Base-by-base conservation (phyloP, 2,797 vertebrate genomes). In the Zenarchopterus dispar region DNA sequence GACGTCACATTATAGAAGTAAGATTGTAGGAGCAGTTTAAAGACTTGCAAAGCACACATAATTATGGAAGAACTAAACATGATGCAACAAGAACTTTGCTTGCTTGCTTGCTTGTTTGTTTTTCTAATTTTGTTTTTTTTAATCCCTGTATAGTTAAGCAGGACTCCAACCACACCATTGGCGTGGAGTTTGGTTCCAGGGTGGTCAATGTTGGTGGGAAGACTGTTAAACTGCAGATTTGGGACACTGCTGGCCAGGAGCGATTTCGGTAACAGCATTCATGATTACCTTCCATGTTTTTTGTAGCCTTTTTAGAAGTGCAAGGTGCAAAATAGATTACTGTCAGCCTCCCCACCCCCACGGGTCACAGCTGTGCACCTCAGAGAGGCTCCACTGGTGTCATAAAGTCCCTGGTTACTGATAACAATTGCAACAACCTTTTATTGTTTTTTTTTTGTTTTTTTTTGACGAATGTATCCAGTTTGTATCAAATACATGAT, bases 101-200 rank as follows among this genome's bases (percentile, higher is more conserved):
- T 1, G 2, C 24, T 5, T 44, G 5, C 15, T 24, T 43, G n/a
- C 4, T 31, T 17, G 2, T 54, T 39, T 49, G 11, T 55, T 24
- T 55, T 26, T 68, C 22, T 39, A 39, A 21, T 28, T 2, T 39
- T 19, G 2, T 53, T 55, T 13, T n/a, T 51, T 56, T 56, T 39
- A 42, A 36, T 55, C 73, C 18, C 21, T 60, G 28, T 73, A 21
- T 81, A 98, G 96, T 98, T 81, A 98, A 98, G 80, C 96, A 97
- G 87, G 96, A 98, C 78, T 98, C 96, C 23, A 98, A 97, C 82
- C 96, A 98, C 89, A 98, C 96, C 1, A 98, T 98, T 0, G 96
- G 96, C 0, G 96, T 98, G 72, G 96, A 98, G 89, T 98, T 98
- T 65, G 96, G 96, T 36, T 98, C 96, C 62, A 93, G 96, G 42